Evolutionary conservation across 2,113 vertebrate species (phyloP), one percentile per base, ranked within the genome.

Genomic region (Poicephalus gulielmi): DNA sequence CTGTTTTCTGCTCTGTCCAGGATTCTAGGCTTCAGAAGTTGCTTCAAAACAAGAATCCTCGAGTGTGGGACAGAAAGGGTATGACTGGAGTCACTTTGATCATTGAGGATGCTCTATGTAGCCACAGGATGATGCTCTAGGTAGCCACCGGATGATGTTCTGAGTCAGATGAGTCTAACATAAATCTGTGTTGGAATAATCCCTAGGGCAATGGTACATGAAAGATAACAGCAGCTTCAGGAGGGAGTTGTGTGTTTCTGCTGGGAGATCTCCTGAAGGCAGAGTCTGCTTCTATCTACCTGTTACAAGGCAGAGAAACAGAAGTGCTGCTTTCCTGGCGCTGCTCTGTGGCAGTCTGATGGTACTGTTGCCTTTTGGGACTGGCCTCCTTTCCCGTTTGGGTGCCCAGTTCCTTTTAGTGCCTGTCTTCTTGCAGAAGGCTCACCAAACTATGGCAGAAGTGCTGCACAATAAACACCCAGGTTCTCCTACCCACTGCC

Each of bases 11-110:
- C 67, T 83, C 30, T 41, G 49, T 41, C 64, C 15, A 33, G 71
- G 59, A 66, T 95, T 90, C 47, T 10, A 52, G 83, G 9, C 71
- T 90, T 92, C 2, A 82, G 52, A 91, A 94, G 63, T 52, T 69
- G 63, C 83, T 94, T 93, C 57, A 92, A 74, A 95, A 86, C 63
- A 66, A 83, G 46, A n/a, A 35, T 69, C 24, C 50, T 66, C 53
- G 68, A 91, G 43, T 64, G 73, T 41, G 31, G 59, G 53, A 30
- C 71, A 83, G 76, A 33, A 55, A 3, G 57, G 80, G 16, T 52
- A 9, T 20, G 83, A 2, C 33, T 28, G 69, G 52, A 67, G 46
- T 77, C 50, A 35, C 50, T 69, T 2, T 62, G 83, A 52, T 50
- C 2, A 4, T 10, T 69, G 57, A 73, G 44, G 68, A 33, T 49